Conservation (phyloP, 2,797 vertebrate species). For the Ibycter americanus region DNA sequence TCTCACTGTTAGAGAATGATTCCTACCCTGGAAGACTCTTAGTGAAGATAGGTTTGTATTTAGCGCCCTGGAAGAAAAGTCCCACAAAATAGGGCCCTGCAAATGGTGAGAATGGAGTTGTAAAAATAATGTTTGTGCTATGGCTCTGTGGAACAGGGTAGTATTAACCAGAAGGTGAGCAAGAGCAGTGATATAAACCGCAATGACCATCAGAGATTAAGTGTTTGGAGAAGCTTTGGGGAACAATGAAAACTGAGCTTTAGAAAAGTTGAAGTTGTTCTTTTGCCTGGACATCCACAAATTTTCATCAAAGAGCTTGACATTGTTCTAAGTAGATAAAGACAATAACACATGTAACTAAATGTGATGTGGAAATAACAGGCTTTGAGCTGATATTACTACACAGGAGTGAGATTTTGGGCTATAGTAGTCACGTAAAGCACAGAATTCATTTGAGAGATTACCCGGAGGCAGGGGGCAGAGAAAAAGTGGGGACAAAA, state of each 20-base stretch:
- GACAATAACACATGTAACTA: background rate
- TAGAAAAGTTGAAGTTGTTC: background rate
- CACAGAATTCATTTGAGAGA: background rate
- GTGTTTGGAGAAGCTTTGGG: background rate
- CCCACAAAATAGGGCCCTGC: background rate
- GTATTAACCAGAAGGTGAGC: background rate
- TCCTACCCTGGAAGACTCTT: background rate
- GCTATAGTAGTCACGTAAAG: background rate
- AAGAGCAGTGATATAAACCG: background rate
- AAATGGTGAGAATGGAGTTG: background rate
- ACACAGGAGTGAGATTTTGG: background rate
- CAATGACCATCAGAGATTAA: background rate
- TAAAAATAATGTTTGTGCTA: background rate
- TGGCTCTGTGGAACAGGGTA: background rate
- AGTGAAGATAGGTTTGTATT: background rate
- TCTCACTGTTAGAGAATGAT: background rate
- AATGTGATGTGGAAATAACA: background rate
- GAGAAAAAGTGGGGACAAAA: background rate
- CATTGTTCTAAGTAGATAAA: background rate
- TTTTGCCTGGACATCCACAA: background rate
- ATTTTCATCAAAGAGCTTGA: background rate
- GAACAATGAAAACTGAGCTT: background rate
- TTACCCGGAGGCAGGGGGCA: no score
- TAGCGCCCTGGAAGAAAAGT: background rate
- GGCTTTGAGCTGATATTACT: background rate